A percentile compares a stretch with the other conserved stretches of the same genome.
These are phyloP conservation scores for Polietes domitor DNA, from an alignment of 2,888 invertebrate genomes.

Conservation along the genomic window DNA sequence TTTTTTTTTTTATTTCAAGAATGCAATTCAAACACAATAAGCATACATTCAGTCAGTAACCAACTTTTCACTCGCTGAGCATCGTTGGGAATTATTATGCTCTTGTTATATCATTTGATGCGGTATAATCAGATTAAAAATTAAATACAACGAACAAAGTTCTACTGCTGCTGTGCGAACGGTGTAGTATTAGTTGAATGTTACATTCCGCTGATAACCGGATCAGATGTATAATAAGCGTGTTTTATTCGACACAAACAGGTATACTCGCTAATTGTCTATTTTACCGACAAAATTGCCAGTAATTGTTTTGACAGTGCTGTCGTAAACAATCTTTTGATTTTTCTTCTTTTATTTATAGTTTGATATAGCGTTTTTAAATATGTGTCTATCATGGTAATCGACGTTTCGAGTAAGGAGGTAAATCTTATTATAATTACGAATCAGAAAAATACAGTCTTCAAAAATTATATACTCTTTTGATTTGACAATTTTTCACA, in stretches of 20 bases:
- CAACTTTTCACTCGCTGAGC: background rate
- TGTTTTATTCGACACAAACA: background rate
- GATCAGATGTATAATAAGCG: constrained; percentile 1
- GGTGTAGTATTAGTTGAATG: background rate
- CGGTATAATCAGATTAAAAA: background rate
- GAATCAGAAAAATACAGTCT: too few species aligned
- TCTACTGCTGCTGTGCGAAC: background rate
- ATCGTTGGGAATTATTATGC: background rate
- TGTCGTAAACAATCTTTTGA: background rate
- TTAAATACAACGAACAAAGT: background rate
- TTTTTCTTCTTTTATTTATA: too few species aligned
- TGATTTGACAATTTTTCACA: too few species aligned
- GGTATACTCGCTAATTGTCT: background rate
- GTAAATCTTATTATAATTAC: too few species aligned
- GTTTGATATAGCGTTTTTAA: too few species aligned
- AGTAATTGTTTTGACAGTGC: background rate
- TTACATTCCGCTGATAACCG: background rate
- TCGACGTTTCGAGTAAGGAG: too few species aligned
- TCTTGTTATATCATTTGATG: background rate
- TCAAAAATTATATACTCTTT: too few species aligned
- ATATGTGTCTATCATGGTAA: too few species aligned
- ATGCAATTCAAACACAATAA: background rate
- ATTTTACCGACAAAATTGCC: background rate
- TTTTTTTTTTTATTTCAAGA: background rate
- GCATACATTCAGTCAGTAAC: background rate